Base-by-base conservation (phyloP, 2,113 vertebrate species). In the Neotragus moschatus region DNA sequence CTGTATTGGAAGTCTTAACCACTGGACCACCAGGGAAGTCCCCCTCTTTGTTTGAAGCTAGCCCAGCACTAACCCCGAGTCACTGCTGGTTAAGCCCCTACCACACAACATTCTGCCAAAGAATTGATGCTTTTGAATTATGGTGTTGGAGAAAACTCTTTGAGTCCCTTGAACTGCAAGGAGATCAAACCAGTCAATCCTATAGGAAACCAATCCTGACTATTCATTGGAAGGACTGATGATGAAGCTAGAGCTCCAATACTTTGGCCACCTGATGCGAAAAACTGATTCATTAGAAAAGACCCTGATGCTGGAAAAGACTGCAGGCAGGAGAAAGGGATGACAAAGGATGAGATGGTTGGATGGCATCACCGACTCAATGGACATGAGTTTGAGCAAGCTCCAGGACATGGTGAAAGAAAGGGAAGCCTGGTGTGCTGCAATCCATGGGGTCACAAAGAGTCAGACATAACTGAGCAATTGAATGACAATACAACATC, bases 41-140 rank as follows among this genome's bases (percentile, higher is more conserved):
- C 9, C 77, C 77, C 45, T 47, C 16, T 33, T 79, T 30, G 39
- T 75, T 98, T 88, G 96, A 98, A 98, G 98, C 97, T 98, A 99
- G 88, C 96, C 98, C 92, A 94, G 90, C 51, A 98, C 97, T 9
- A 99, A 98, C 14, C 98, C 98, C 93, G 99, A 99, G 96, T 98
- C 98, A 94, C 99, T 39, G 70, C 17, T 96, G 43, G 98, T 98
- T 55, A 98, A 99, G 3, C 96, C 98, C 97, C 98, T 96, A 45
- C 98, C 98, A 98, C 97, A 23, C 39, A 39, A n/a, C 6, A 98
- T 96, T 98, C 39, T 75, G 36, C 66, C 66, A 73, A 73, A 73
- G 66, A 73, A 73, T 6, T 23, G n/a, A 25, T 73, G 66, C 66
- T 73, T 39, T 23, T 73, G 21, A 73, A 73, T 25, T 39, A 21